Base-by-base conservation (phyloP, 1,140 invertebrate genomes). In the Paraescarpia echinospica region DNA sequence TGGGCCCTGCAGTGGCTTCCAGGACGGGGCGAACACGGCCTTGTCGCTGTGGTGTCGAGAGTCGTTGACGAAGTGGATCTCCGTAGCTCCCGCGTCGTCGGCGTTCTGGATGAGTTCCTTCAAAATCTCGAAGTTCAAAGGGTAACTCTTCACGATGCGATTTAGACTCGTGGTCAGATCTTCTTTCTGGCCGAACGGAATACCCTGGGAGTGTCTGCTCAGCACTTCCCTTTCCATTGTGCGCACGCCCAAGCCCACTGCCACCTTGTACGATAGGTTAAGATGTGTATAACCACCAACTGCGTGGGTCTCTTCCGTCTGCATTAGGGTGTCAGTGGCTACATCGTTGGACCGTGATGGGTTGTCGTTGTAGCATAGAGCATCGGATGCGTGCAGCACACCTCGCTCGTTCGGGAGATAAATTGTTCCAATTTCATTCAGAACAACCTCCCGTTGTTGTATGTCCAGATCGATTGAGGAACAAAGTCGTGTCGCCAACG, bases 21-120 rank as follows among this genome's bases (percentile, higher is more conserved):
- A 41, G 4, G 33, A 35, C 33, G 91, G 35, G 22, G 8, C 33
- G n/a, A 35, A 48, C 48, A 91, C 33, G 18, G 33, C 2, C 22
- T 48, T 89, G 59, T 31, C 59, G n/a, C 89, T 35, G 35, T 93
- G 90, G 35, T 48, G 59, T 33, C 89, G 89, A 18, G 34, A 27
- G 35, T 93, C 93, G 27, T 35, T 89, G n/a, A 93, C 33, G 48
- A 93, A 93, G 35, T 59, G 88, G 9, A 95, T 93, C 94, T 96
- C 96, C 33, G 95, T 96, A 27, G 96, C 95, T 90, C 96, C 96
- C 92, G 95, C 95, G 94, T 96, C 95, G 93, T 93, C 94, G 89
- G 94, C 93, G n/a, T 92, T 90, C 89, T 91, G 91, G 6, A 93
- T 88, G n/a, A 93, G 91, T 92, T 93, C 93, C 91, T 92, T 41